Conservation (phyloP, 2,113 vertebrate species). For the Pseudorectes ferrugineus region DNA sequence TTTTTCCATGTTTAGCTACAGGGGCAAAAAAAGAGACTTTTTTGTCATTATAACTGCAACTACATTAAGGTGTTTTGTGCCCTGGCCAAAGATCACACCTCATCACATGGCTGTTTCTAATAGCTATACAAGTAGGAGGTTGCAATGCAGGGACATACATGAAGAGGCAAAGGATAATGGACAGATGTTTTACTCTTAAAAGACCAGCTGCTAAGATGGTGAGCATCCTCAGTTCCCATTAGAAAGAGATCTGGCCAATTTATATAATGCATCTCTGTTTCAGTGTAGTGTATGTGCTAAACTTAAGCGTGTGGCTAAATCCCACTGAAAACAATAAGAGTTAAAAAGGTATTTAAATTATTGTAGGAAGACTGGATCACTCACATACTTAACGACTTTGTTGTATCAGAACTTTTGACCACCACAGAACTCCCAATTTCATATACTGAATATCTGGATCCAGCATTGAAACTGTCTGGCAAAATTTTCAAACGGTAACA, state of each 20-base stretch:
- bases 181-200: neutral
- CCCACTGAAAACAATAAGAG: neutral
- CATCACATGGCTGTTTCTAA: neutral
- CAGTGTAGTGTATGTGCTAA: neutral
- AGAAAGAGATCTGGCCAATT: neutral
- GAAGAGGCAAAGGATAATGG: neutral
- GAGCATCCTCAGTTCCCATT: neutral
- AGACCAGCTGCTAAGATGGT: neutral
- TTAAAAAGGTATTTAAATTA: neutral
- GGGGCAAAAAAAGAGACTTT: rapidly evolving
- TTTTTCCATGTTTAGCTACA: neutral
- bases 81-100: neutral
- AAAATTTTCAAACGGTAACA: neutral
- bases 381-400: neutral
- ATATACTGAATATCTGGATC: neutral
- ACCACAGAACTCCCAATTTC: neutral
- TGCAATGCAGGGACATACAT: neutral
- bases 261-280: neutral
- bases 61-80: neutral
- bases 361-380: neutral
- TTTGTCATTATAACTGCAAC: neutral
- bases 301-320: neutral
- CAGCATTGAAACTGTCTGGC: neutral
- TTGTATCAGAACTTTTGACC: neutral
- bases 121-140: neutral